Evolutionary conservation across 2,113 vertebrate species (phyloP).

Genomic region (Tachuris rubrigastra): DNA sequence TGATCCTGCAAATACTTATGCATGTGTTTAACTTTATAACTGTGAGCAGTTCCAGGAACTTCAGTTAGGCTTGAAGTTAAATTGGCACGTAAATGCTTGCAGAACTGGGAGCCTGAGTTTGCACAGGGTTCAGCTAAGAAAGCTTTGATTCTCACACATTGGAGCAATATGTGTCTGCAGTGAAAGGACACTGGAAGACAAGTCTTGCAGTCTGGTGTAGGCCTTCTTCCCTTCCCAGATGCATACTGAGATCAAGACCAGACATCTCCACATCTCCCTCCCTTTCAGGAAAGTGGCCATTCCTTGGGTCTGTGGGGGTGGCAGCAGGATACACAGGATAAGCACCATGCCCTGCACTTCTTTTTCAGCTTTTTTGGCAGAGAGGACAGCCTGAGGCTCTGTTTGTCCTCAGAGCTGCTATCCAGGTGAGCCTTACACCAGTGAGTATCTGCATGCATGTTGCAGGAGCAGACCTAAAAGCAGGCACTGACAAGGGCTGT

Average conservation of each 20-base stretch:
- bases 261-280: not conserved
- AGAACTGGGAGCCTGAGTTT: not conserved
- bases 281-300: not conserved
- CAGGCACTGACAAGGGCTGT: not conserved
- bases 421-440: not conserved
- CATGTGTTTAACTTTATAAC: constrained; percentile 4
- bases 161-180: not conserved
- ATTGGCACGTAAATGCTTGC: not conserved
- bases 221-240: not conserved
- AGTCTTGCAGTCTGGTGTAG: not conserved
- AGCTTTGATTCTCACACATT: not conserved
- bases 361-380: not conserved
- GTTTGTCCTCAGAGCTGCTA: not conserved
- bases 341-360: not conserved
- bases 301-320: not conserved
- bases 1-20: not conserved
- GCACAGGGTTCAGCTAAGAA: not conserved
- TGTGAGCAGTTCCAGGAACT: constrained; percentile 24
- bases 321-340: not conserved
- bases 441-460: not conserved
- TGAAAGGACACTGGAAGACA: not conserved
- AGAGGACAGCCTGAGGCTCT: not conserved
- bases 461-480: not conserved
- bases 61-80: not conserved
- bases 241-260: not conserved